A percentile compares a stretch with the other conserved stretches of the same genome.
Conservation (phyloP, 2,113 vertebrate genomes). For the Rhegmatorhina hoffmannsi region DNA sequence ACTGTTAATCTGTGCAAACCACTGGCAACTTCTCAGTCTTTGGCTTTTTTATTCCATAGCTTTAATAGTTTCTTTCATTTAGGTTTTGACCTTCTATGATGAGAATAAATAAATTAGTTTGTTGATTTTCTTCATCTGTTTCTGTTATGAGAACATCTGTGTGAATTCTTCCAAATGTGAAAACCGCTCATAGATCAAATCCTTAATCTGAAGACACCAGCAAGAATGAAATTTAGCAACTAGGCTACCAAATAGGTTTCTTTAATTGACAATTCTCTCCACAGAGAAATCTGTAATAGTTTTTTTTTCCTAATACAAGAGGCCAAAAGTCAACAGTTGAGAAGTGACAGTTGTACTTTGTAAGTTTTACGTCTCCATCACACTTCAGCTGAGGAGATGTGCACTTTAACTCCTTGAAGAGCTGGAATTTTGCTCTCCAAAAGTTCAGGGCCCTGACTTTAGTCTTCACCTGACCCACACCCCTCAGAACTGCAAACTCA, state of each 20-base stretch:
- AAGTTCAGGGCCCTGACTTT: neutral
- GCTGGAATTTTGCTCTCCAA: neutral
- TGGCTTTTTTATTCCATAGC: neutral
- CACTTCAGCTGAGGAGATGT: neutral
- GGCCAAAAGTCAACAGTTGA: neutral
- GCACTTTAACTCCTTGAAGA: neutral
- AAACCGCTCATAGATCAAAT: neutral
- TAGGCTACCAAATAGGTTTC: neutral
- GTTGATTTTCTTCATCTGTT: neutral
- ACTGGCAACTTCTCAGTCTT: neutral
- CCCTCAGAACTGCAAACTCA: neutral
- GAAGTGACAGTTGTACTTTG: neutral
- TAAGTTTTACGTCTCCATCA: neutral
- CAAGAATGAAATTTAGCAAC: neutral
- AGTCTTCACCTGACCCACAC: neutral
- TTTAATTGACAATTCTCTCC: neutral
- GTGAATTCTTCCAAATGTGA: neutral
- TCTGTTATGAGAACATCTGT: neutral
- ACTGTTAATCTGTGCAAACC: neutral
- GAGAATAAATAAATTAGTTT: neutral
- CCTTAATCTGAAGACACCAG: neutral
- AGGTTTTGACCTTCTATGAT: neutral
- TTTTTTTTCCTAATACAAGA: neutral
- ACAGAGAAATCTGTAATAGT: neutral
- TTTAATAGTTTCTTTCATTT: neutral